A percentile compares a stretch with the other conserved stretches of the same genome.
phyloP scores from a whole-genome alignment of 1,140 invertebrate genomes.

The Coelopa frigida region DNA sequence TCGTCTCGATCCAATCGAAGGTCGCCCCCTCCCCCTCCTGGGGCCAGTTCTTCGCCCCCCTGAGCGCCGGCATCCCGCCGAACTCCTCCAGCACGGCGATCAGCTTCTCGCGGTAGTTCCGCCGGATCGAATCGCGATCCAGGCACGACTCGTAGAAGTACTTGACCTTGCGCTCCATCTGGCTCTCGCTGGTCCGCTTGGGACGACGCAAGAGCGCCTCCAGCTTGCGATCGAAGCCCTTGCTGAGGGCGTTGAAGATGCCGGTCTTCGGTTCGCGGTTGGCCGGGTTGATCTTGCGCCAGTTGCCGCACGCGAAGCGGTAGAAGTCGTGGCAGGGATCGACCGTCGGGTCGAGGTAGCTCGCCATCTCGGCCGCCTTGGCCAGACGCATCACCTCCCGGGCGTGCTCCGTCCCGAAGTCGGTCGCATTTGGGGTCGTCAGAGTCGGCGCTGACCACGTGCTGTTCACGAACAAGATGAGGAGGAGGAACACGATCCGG shows the following conservation, averaged over 20 bases:
- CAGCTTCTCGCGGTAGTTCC: slow-evolving; percentile 50
- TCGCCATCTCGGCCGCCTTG: slow-evolving; percentile 32
- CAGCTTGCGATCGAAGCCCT: slow-evolving; percentile 21
- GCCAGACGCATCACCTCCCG: slow-evolving; percentile 29
- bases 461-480: no score
- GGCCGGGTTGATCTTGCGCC: slow-evolving; percentile 35
- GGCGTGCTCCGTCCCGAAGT: slow-evolving; percentile 2
- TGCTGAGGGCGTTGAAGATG: slow-evolving; percentile 45
- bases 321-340: slow-evolving; percentile 73
- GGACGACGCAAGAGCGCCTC: slow-evolving; percentile 20
- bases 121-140: slow-evolving; percentile 45
- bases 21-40: slow-evolving; percentile 46
- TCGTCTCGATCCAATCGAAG: slow-evolving; percentile 58
- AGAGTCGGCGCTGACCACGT: no score
- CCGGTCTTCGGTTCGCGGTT: slow-evolving; percentile 43
- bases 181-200: slow-evolving; percentile 23
- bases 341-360: slow-evolving; percentile 32
- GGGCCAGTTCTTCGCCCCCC: slow-evolving; percentile 50
- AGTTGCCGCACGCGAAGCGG: slow-evolving; percentile 56
- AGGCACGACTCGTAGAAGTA: slow-evolving; percentile 37
- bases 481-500: no score
- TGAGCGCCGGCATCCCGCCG: slow-evolving; percentile 70
- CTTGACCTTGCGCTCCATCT: slow-evolving; percentile 32
- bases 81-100: slow-evolving; percentile 52
- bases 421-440: no score